Base-by-base conservation (phyloP, 92 coral and sea anemone species). In the Parazoanthus atlanticus region DNA sequence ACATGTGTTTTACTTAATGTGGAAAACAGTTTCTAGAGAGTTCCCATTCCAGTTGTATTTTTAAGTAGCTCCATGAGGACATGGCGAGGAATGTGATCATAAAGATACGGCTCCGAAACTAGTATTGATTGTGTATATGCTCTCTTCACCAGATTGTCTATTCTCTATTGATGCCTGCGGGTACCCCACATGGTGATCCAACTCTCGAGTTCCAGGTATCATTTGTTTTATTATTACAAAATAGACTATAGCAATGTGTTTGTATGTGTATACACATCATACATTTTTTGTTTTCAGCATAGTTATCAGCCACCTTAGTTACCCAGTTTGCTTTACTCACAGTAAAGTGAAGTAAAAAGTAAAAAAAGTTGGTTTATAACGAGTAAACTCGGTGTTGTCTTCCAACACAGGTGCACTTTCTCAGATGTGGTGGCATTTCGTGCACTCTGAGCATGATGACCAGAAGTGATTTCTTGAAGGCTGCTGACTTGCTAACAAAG, bases 141-240 rank as follows among this genome's bases (percentile, higher is more conserved):
- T 71, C 13, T 84, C 33, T 36, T 70, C 40, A 65, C 15, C 86
- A 97, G 99, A 90, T 95, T 81, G 93, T 91, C 36, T 97, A 97
- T 95, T 93, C 99, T 71, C 88, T 95, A 49, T 91, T 97, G 61
- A 94, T 97, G 97, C 99, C 99, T 65, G 98, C 99, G 23, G 92
- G 92, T 10, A 93, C 92, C 29, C 88, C 95, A 74, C 78, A 86
- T 76, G 94, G 93, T 80, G 99, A 95, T 21, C 89, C 93, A 87
- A 91, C 93, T 12, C 85, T 93, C 89, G 99, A 96, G 74, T 96
- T 95, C 89, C 99, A 96, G 92, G 99, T 96, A 82, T 49, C 25
- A 26, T n/a, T 78, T 43, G 67, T 40, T 8, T 82, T 29, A 75
- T 65, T 72, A 58, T 38, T 26, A 78, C 72, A 81, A 36, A 41